Evolutionary conservation across 2,888 invertebrate genomes (phyloP).

Genomic region (Agrypnus murinus): DNA sequence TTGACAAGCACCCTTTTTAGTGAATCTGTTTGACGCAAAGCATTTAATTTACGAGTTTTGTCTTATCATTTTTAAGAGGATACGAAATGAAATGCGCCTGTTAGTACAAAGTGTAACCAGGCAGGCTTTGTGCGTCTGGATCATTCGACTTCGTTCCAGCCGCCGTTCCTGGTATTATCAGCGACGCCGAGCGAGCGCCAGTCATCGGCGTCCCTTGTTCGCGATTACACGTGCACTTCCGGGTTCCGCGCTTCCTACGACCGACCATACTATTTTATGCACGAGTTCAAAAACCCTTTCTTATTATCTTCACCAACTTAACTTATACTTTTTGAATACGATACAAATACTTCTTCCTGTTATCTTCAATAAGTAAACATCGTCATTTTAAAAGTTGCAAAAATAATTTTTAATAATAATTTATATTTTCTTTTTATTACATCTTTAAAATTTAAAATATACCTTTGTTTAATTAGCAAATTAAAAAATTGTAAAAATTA

Average conservation of each 20-base stretch:
- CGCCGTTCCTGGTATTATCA: constrained; percentile 60
- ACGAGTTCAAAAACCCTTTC: constrained; percentile 9
- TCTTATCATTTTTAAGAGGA: constrained; percentile 24
- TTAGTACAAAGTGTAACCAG: constrained; percentile 28
- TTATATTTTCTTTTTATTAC: no score
- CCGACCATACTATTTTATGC: constrained; percentile 22
- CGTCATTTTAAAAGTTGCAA: no score
- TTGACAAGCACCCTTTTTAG: no score
- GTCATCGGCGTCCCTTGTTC: constrained; percentile 63
- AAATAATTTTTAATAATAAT: no score
- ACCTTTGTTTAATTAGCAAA: no score
- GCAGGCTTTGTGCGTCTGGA: constrained; percentile 45
- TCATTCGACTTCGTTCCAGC: constrained; percentile 50
- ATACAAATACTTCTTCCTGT: not conserved
- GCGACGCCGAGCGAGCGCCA: constrained; percentile 66
- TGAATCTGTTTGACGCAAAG: no score
- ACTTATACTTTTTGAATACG: not conserved
- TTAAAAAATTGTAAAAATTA: not conserved
- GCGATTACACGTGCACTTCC: constrained; percentile 59
- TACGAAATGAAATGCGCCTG: not conserved
- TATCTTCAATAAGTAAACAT: not conserved
- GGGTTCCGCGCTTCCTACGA: constrained; percentile 34
- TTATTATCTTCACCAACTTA: not conserved
- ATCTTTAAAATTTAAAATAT: no score
- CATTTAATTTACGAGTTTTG: constrained; percentile 9